phyloP scores from a whole-genome alignment of 2,888 invertebrate genomes.

The Tenthredo amoena region DNA sequence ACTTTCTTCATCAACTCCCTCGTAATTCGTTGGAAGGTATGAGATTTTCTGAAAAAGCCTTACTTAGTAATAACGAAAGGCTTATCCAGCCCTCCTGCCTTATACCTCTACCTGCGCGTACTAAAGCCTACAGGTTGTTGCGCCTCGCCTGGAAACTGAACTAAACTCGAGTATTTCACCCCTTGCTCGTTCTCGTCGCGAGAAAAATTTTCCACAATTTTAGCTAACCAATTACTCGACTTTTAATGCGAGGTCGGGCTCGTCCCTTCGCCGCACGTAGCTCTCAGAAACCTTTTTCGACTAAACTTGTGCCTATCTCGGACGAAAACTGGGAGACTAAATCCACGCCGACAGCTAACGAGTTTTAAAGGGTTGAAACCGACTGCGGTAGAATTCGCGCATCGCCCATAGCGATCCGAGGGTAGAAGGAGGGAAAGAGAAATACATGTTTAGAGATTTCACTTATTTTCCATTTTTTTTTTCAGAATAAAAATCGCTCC shows the following conservation, averaged over 20 bases:
- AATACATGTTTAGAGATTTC: neutral
- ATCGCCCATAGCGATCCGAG: neutral
- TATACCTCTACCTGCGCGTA: neutral
- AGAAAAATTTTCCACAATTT: constrained; percentile 28
- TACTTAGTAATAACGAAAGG: constrained; percentile 43
- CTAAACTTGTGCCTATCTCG: neutral
- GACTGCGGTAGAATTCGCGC: neutral
- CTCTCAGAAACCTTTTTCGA: neutral
- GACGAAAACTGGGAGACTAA: neutral
- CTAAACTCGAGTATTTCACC: neutral
- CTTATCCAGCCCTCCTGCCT: constrained; percentile 22
- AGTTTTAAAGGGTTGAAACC: constrained; percentile 12
- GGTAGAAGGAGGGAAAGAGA: neutral
- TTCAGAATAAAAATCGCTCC: neutral
- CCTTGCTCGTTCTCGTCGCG: neutral
- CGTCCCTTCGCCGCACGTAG: neutral
- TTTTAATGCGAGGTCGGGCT: constrained; percentile 1
- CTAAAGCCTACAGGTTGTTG: constrained; percentile 45
- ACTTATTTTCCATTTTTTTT: neutral
- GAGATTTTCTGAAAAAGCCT: neutral
- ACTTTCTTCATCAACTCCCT: constrained; percentile 45
- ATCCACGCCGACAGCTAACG: constrained; percentile 1
- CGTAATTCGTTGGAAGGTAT: constrained; percentile 17
- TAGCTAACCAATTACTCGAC: constrained; percentile 26
- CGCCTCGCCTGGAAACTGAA: neutral